Evolutionary conservation across 2,797 vertebrate genomes (phyloP).

Genomic region (Alectoris magna): DNA sequence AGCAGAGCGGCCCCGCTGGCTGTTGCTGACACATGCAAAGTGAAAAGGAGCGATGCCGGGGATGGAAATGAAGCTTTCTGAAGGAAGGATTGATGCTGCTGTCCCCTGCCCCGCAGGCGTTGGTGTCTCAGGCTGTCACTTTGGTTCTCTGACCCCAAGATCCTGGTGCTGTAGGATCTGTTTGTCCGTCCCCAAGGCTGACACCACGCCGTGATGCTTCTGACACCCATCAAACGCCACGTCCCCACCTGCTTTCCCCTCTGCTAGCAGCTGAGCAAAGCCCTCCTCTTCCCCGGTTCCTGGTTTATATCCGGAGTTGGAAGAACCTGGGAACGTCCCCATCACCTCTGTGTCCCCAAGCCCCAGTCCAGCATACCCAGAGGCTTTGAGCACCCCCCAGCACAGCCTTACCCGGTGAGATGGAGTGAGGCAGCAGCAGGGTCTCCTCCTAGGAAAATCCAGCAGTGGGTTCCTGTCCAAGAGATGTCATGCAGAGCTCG

Average conservation of each 20-base stretch:
- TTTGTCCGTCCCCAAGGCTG: not conserved
- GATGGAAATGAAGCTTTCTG: not conserved
- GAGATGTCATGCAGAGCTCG: rapidly evolving
- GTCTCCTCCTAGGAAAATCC: not conserved
- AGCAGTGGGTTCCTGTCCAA: rapidly evolving
- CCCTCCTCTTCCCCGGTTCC: no score
- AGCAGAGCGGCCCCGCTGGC: rapidly evolving
- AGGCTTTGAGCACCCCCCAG: no score
- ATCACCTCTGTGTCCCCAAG: no score
- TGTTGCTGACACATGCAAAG: rapidly evolving
- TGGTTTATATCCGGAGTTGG: not conserved
- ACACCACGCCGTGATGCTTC: not conserved
- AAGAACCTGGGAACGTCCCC: not conserved
- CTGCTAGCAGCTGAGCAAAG: not conserved
- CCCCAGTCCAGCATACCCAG: rapidly evolving
- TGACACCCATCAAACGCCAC: not conserved
- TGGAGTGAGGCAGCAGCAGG: rapidly evolving
- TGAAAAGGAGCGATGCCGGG: rapidly evolving
- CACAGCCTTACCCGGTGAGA: not conserved
- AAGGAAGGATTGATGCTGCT: not conserved
- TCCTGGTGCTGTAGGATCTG: rapidly evolving
- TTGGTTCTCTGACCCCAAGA: rapidly evolving
- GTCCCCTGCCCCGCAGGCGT: rapidly evolving
- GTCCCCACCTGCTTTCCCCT: rapidly evolving
- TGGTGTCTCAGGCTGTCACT: not conserved